Evolutionary conservation across 2,113 vertebrate species (phyloP), one percentile per base, ranked within the genome.

Genomic region (Hucho hucho): DNA sequence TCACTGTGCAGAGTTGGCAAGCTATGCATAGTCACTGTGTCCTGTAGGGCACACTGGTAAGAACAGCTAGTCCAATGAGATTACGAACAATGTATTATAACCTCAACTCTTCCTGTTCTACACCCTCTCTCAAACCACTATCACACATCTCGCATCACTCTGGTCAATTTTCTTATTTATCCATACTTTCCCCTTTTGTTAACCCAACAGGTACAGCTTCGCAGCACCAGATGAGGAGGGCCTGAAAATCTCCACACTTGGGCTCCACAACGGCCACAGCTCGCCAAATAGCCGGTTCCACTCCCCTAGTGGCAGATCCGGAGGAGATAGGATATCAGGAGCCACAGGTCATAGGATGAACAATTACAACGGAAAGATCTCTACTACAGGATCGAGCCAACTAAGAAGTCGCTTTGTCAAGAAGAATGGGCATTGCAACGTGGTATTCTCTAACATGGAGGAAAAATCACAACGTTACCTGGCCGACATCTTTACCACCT

Each of bases 351-450:
- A 20, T 3, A 70, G 63, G 46, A 90, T 89, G 78, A 86, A 73
- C 80, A 94, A 92, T 85, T 94, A 93, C 88, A 94, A 95, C 72
- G 94, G 95, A 47, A 96, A 94, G 87, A 90, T 95, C 79, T 90
- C 93, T 5, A 87, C 94, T 0, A 86, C 91, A 74, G 93, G 94
- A 79, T 92, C 93, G 76, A 87, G 89, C 87, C 97, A 96, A 76
- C 89, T 94, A 32, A 93, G 96, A 80, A 98, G 95, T 88, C 96
- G 97, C n/a, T 98, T 99, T 1, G 97, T 99, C 18, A 98, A 97
- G 93, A 99, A 99, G 90, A 98, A 96, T 2, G 97, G 97, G 71
- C 97, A 99, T 56, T 99, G 97, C 85, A 99, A 99, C 0, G 96
- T 99, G 6, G 90, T 97, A 64, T 98, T 98, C 81, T 94, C 94